Base-by-base conservation (phyloP, 2,797 vertebrate genomes). In the Podarcis lilfordi region DNA sequence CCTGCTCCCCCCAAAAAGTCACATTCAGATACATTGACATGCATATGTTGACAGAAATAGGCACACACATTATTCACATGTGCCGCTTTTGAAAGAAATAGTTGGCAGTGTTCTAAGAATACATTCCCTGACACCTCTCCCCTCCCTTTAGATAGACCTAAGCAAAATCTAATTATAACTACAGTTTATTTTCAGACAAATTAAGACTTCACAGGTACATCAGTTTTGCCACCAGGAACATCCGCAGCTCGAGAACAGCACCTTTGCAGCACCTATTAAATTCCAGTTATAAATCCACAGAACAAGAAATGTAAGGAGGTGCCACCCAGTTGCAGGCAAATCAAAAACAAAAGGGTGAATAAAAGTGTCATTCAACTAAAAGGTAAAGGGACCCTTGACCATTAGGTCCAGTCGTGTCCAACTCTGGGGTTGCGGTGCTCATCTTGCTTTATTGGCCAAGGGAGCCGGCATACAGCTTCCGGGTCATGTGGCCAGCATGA, bases 121-220 rank as follows among this genome's bases (percentile, higher is more conserved):
- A 90, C 84, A 76, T 75, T 72, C 76, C 9, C 75, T 71, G 1
- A 10, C 3, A 84, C 43, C 55, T 59, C 5, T 35, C 50, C 17
- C 66, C 13, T 55, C n/a, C 59, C 76, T 64, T 43, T 27, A 77
- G 59, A 32, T 13, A 50, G 50, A 3, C 29, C 15, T 71, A 43
- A 82, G 64, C 21, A 55, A 77, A 23, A 7, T 45, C 80, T 78
- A 79, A 83, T 72, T 45, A 17, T 83, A 64, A 35, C 35, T 13
- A 45, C n/a, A 27, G 23, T 80, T 83, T 83, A 32, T 77, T 86
- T 81, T 50, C 74, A 61, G 25, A 78, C 61, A 82, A 82, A 82
- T 89, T 86, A 79, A 86, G 35, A 86, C 17, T 66, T 83, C 50
- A 72, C 75, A 86, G n/a, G n/a, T 82, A 86, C 74, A 71, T 86